Evolutionary conservation across 1,140 invertebrate genomes (phyloP), one percentile per base, ranked within the genome.

Genomic region (Cotesia chilonis): DNA sequence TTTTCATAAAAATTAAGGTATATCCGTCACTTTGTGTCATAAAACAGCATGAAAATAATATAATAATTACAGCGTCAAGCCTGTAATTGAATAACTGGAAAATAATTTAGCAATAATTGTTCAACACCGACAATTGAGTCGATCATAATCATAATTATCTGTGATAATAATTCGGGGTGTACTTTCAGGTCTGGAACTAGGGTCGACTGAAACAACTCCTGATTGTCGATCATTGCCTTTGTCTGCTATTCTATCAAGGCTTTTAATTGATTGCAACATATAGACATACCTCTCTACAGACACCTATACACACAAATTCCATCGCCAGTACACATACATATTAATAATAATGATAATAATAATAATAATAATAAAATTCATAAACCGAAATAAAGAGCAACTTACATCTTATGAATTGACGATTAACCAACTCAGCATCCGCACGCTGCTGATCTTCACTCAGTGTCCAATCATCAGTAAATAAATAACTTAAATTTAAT

Each of bases 361-460:
- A 9, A 6, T 7, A 47, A 47, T 47, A 17, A 12, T 37, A 36
- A n/a, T 10, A 55, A 38, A 20, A 52, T 17, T 37, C 20, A 51
- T 51, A 7, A 60, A 38, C 10, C 4, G 9, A 14, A 57, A 20
- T 6, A 28, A 9, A 20, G 41, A 36, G 47, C 38, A 75, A 78
- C 79, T 80, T 57, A 80, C 79, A 80, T 80, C 68, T 80, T 80
- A 80, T 78, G 65, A 75, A 67, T 64, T 75, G 63, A 52, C 55
- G 61, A 66, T 63, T 12, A 70, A 60, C 63, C 66, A 61, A 73
- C 69, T 68, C 77, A 70, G 74, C 78, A 80, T 80, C 78, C 78
- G 76, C 70, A 61, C 57, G 72, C 75, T 55, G 73, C 14, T 75
- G 52, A 28, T 59, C 4, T 4, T 17, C 20, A 10, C 3, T 20